phyloP scores from a whole-genome alignment of 2,113 vertebrate genomes.

The Setophaga kirtlandii region DNA sequence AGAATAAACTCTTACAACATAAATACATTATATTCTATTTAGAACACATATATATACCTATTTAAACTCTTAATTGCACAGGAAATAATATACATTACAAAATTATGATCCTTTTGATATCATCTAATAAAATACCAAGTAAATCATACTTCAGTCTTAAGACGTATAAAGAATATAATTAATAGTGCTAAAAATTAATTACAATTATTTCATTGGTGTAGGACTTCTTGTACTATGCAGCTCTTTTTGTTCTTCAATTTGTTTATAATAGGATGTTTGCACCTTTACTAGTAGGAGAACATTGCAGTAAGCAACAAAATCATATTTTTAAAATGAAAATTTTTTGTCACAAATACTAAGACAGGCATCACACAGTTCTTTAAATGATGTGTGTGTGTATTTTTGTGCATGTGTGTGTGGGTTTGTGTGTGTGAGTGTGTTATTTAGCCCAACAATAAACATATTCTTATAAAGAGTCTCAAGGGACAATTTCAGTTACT shows the following conservation, averaged over 20 bases:
- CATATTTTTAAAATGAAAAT: rapidly evolving
- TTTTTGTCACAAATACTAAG: background rate
- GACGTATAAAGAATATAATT: background rate
- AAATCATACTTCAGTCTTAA: background rate
- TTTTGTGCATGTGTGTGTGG: too few species aligned
- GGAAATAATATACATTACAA: background rate
- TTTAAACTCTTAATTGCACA: background rate
- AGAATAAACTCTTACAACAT: background rate
- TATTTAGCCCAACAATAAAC: background rate
- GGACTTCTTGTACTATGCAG: background rate
- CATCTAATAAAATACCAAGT: background rate
- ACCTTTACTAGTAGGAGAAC: background rate
- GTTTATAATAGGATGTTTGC: background rate
- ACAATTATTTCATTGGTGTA: background rate
- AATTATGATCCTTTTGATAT: background rate
- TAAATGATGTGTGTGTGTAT: background rate
- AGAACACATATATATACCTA: background rate
- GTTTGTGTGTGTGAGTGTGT: rapidly evolving
- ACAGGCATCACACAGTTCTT: rapidly evolving
- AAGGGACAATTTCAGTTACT: background rate
- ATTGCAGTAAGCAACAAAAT: background rate
- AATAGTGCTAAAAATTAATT: background rate
- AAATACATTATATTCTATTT: background rate
- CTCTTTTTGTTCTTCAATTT: background rate
- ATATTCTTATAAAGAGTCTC: background rate